Percentiles rank a stretch among this genome's conserved stretches.
These are phyloP conservation scores for Colletes collaris DNA, from an alignment of 2,888 invertebrate genomes.

Conservation along the genomic window DNA sequence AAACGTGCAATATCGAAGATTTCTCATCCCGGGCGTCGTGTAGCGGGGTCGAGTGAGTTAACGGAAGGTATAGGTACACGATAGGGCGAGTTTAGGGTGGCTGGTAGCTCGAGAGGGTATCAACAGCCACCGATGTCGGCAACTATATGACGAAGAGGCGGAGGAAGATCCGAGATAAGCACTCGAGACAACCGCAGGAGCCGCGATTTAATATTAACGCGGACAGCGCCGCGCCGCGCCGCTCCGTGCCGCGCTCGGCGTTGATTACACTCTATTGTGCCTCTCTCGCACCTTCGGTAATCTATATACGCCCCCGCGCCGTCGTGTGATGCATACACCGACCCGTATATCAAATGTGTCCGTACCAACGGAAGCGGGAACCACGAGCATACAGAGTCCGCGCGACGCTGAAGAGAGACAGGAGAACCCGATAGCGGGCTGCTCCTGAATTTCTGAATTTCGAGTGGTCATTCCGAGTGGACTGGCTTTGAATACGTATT, in stretches of 20 bases:
- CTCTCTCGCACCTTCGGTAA: constrained; percentile 76
- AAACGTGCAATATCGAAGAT: constrained; percentile 68
- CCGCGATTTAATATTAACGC: constrained; percentile 77
- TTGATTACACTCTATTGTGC: constrained; percentile 79
- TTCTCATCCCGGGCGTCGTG: constrained; percentile 43
- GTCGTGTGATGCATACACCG: constrained; percentile 71
- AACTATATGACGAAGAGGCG: constrained; percentile 63
- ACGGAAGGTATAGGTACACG: constrained; percentile 24
- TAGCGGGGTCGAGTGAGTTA: constrained; percentile 7
- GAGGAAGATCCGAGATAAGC: constrained; percentile 73
- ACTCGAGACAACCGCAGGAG: constrained; percentile 75
- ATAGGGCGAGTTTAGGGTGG: constrained; percentile 49
- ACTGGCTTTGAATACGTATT: constrained; percentile 54
- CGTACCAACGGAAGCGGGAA: constrained; percentile 72
- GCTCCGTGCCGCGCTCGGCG: constrained; percentile 67
- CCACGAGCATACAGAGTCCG: constrained; percentile 51
- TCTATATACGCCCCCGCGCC: constrained; percentile 68
- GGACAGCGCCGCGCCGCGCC: constrained; percentile 66
- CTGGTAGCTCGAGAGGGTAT: constrained; percentile 48
- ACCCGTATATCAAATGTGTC: constrained; percentile 77
- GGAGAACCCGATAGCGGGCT: constrained; percentile 38
- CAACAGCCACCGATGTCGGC: constrained; percentile 58
- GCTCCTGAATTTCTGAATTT: constrained; percentile 62
- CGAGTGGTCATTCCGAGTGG: constrained; percentile 39
- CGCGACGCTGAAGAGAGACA: constrained; percentile 4